Percentiles rank a stretch among this genome's conserved stretches.
Conservation (phyloP, 2,797 vertebrate species). For the Malurus leucopterus region DNA sequence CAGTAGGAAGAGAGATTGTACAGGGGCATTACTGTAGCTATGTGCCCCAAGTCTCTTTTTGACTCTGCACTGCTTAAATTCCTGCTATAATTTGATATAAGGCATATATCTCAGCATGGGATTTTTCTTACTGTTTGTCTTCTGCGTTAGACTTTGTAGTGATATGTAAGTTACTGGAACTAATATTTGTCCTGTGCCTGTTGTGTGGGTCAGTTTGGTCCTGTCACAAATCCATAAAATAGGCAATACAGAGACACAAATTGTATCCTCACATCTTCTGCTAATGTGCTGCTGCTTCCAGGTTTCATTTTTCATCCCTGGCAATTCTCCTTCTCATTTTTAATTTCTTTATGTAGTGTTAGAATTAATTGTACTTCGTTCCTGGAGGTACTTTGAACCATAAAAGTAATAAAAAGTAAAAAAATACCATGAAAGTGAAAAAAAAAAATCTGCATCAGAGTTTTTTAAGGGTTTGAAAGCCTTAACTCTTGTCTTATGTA, state of each 20-base stretch:
- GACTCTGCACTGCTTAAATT: neutral
- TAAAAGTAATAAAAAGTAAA: neutral
- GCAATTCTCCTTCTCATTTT: neutral
- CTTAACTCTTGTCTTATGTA: neutral
- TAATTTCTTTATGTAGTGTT: neutral
- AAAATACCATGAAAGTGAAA: neutral
- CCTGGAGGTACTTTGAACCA: neutral
- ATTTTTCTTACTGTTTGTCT: neutral
- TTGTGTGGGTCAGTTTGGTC: neutral
- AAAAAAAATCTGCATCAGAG: neutral
- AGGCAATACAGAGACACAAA: neutral
- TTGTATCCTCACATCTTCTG: neutral
- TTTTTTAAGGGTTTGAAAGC: neutral
- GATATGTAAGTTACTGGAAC: neutral
- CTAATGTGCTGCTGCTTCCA: neutral
- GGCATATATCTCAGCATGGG: neutral
- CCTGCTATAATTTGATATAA: neutral
- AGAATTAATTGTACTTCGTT: neutral
- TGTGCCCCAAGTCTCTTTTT: neutral
- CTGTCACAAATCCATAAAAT: neutral
- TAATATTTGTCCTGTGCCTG: rapidly evolving
- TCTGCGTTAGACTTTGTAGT: neutral
- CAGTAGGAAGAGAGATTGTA: neutral
- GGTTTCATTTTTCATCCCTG: neutral
- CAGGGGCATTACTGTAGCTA: neutral